Evolutionary conservation across 2,113 vertebrate genomes (phyloP), one percentile per base, ranked within the genome.

Genomic region (Ameiurus melas): DNA sequence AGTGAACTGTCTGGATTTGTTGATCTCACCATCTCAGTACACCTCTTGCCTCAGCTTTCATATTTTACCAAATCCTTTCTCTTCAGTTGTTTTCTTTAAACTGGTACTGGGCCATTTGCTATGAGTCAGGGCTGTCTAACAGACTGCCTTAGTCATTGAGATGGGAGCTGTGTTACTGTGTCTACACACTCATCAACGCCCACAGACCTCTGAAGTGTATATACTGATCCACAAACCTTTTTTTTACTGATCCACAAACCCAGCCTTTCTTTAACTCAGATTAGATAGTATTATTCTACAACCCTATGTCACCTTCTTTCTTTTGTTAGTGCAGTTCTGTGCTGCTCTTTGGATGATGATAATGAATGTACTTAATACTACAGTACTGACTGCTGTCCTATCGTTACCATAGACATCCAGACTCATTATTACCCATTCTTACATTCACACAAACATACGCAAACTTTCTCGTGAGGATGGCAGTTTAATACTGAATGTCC

Each of bases 61-160:
- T 81, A 78, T 87, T 68, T 81, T 70, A 25, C 27, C 60, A 68
- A 30, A 25, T 62, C 30, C 16, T 57, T 87, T 57, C 36, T 39
- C 62, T 82, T 81, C 10, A 87, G 43, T 82, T 87, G 33, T 81
- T 55, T 87, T 70, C 86, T 87, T 36, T 78, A 81, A 55, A 79
- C 86, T 87, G 86, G 58, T 66, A 57, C 71, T 17, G 57, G 36
- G 73, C 73, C 53, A 5, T 68, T 53, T 64, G 87, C 83, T 85
- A 55, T 85, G 73, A 85, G 83, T 89, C 83, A 85, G 75, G n/a
- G 57, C 70, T 55, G 64, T 82, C 78, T 73, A 86, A 87, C 86
- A 87, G 78, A 87, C 77, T 81, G 85, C 19, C 78, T 82, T 79
- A 81, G 86, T 87, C 86, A 87, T 87, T 81, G 58, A 81, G 64